Evolutionary conservation across 2,113 vertebrate genomes (phyloP).

Genomic region (Trinectes maculatus): DNA sequence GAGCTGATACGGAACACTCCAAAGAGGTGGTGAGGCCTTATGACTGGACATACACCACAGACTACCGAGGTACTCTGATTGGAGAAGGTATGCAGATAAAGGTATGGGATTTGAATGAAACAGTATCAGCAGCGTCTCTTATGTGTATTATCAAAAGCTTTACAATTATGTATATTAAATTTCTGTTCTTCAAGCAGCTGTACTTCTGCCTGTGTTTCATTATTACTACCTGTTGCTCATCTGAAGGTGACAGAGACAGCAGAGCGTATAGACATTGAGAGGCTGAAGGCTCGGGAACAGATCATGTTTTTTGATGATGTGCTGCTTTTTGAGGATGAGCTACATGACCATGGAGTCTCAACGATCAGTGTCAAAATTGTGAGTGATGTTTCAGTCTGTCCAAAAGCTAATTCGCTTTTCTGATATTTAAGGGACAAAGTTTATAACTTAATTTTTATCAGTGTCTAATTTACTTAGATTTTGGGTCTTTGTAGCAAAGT

Average conservation of each 20-base stretch:
- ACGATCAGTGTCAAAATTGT: constrained; percentile 96
- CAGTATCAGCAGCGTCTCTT: neutral
- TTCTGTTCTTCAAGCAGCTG: neutral
- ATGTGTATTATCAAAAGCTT: neutral
- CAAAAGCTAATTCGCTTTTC: neutral
- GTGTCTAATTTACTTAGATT: neutral
- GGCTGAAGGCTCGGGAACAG: constrained; percentile 93
- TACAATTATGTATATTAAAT: neutral
- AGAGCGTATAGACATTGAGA: constrained; percentile 94
- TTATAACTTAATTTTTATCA: neutral
- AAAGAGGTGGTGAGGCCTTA: constrained; percentile 93
- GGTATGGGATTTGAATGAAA: constrained; percentile 66
- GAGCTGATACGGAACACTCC: constrained; percentile 91
- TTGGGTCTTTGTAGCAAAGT: neutral
- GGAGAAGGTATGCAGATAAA: constrained; percentile 87
- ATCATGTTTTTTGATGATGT: constrained; percentile 99
- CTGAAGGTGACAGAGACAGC: constrained; percentile 87
- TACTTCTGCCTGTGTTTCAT: neutral
- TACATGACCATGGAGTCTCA: constrained; percentile 97
- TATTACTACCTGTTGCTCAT: neutral
- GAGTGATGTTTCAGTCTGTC: constrained; percentile 65
- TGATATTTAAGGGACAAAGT: neutral
- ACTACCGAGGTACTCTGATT: constrained; percentile 94
- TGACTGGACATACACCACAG: constrained; percentile 98
- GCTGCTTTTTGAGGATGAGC: constrained; percentile 95